Percentiles rank a stretch among this genome's conserved stretches.
Evolutionary conservation across 2,888 invertebrate species (phyloP).

Genomic region (Noctua pronuba): DNA sequence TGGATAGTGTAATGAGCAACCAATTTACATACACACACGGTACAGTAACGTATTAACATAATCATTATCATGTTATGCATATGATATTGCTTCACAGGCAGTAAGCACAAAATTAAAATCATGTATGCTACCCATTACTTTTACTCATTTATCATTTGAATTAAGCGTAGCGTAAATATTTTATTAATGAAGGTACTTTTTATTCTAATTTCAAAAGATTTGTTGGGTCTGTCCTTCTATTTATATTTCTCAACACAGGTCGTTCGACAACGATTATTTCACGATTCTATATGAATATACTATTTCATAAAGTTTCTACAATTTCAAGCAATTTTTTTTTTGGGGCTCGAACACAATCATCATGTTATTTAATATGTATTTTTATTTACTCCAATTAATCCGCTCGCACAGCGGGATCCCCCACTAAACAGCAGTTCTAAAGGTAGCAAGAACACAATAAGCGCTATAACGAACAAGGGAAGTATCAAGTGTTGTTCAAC

Average conservation of each 20-base stretch:
- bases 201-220: background rate
- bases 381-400: background rate
- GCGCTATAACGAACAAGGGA: constrained; percentile 60
- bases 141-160: constrained; percentile 22
- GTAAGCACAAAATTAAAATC: constrained; percentile 54
- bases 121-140: constrained; percentile 6
- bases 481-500: constrained; percentile 63
- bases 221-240: no score
- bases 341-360: background rate
- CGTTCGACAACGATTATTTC: background rate
- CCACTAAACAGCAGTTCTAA: constrained; percentile 35
- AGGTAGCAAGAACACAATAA: constrained; percentile 62
- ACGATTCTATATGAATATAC: background rate
- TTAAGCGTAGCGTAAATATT: background rate
- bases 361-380: background rate
- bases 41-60: constrained; percentile 53
- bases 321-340: background rate
- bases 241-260: background rate
- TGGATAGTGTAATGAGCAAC: constrained; percentile 34
- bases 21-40: constrained; percentile 50
- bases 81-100: constrained; percentile 47
- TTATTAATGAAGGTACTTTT: background rate
- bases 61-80: constrained; percentile 58
- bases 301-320: background rate
- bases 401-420: constrained; percentile 19